Evolutionary conservation across 2,113 vertebrate genomes (phyloP).

Genomic region (Tragulus kanchil): DNA sequence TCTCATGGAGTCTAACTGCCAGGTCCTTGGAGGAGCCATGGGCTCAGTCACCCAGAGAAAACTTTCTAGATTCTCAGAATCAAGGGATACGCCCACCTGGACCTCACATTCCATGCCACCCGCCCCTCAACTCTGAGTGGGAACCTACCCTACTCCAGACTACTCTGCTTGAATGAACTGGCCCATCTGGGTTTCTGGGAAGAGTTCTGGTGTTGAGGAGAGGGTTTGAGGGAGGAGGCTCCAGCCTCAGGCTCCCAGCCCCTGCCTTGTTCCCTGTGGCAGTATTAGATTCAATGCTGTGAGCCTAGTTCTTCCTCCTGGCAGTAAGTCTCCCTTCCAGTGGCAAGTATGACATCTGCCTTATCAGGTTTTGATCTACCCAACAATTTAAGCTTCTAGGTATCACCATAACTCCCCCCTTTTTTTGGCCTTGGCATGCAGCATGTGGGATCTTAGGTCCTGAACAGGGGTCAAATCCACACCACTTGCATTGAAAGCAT

Average conservation of each 20-base stretch:
- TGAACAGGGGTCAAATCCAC: neutral
- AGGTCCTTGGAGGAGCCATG: neutral
- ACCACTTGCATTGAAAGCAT: neutral
- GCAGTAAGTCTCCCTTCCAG: neutral
- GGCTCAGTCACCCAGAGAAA: neutral
- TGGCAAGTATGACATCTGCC: too few species aligned
- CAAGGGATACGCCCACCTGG: neutral
- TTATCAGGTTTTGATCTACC: too few species aligned
- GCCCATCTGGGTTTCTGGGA: constrained; percentile 65
- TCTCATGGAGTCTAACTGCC: neutral
- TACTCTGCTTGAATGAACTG: neutral
- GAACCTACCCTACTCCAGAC: neutral
- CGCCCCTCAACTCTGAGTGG: neutral
- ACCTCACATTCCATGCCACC: neutral
- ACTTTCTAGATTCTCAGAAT: neutral
- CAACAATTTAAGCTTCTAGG: neutral
- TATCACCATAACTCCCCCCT: neutral
- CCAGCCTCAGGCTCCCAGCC: neutral
- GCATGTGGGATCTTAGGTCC: neutral
- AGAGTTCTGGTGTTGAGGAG: neutral
- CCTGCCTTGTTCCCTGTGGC: too few species aligned
- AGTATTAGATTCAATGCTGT: too few species aligned
- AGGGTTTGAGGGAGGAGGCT: neutral
- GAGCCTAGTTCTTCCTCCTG: neutral
- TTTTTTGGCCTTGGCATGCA: neutral